Evolutionary conservation across 1,140 invertebrate species (phyloP), one percentile per base, ranked within the genome.

Genomic region (Wasmannia auropunctata): DNA sequence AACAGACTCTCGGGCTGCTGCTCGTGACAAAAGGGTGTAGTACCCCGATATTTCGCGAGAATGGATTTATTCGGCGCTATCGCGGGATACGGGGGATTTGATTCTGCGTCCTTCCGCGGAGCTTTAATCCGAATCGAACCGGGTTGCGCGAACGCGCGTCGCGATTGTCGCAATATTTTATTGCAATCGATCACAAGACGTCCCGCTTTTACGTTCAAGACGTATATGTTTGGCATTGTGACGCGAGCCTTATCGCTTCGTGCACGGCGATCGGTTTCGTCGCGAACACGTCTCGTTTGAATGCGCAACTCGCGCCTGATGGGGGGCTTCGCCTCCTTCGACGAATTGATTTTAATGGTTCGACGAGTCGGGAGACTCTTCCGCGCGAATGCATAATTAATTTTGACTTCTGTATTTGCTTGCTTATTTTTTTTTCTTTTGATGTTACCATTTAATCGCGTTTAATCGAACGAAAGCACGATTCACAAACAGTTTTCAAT

Each of bases 311-410:
- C 40, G 1, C 8, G n/a, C 22, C 16, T 69, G 11, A n/a, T n/a
- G n/a, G n/a, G n/a, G n/a, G n/a, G 43, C 60, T 65, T 7, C 25
- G 14, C 5, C 37, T n/a, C n/a, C 14, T 40, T 37, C 16, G 8
- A 37, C 14, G 16, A 80, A 69, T n/a, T 25, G 28, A 67, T 40
- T 67, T 67, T 25, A 54, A 40, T 67, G 60, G 10, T 67, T 67
- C 28, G 43, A 51, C 2, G 58, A 65, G 11, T 14, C 25, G 25
- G 22, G 11, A 49, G 19, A 69, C 25, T 69, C 2, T 69, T 28
- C 5, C 46, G 8, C 34, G 31, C 14, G 31, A 80, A 40, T 43
- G 60, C 19, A 34, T 16, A 19, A 54, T 79, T 10, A 63, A 19
- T 67, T 65, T 49, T 63, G 0, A 49, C 16, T 37, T 40, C 16